Evolutionary conservation across 2,888 invertebrate genomes (phyloP).

Genomic region (Nebria brevicollis): DNA sequence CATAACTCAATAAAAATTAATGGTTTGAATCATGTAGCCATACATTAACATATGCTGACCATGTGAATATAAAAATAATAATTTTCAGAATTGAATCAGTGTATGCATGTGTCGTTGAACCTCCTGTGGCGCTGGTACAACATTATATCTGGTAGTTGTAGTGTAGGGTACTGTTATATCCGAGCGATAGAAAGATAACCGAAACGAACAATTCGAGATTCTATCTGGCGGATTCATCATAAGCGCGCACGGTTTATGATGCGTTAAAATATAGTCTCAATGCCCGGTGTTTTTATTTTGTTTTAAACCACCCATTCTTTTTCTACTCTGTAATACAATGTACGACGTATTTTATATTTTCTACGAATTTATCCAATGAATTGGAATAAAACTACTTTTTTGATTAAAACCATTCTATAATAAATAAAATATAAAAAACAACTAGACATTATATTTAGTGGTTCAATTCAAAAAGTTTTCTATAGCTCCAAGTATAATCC

Average conservation of each 20-base stretch:
- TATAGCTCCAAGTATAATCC: too few relatives aligned
- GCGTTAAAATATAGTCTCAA: conserved; percentile 37
- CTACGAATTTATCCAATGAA: too few relatives aligned
- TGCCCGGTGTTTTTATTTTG: background rate
- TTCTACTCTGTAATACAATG: too few relatives aligned
- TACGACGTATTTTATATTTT: too few relatives aligned
- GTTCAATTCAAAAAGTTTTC: too few relatives aligned
- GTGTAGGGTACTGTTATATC: conserved; percentile 35
- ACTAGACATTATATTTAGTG: too few relatives aligned
- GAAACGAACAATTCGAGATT: conserved; percentile 41
- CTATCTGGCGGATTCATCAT: conserved; percentile 20
- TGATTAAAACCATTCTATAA: too few relatives aligned
- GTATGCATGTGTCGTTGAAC: conserved; percentile 37
- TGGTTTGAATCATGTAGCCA: background rate
- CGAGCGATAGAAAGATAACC: conserved; percentile 38
- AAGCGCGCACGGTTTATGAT: conserved; percentile 34
- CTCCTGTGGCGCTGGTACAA: background rate
- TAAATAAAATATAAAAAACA: too few relatives aligned
- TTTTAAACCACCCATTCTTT: too few relatives aligned
- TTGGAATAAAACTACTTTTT: too few relatives aligned
- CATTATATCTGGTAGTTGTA: conserved; percentile 24
- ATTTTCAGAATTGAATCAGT: conserved; percentile 28
- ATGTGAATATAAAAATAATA: conserved; percentile 2
- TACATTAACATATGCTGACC: background rate
- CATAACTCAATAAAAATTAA: background rate